Evolutionary conservation across 2,888 invertebrate species (phyloP).

Genomic region (Sericinus montela): DNA sequence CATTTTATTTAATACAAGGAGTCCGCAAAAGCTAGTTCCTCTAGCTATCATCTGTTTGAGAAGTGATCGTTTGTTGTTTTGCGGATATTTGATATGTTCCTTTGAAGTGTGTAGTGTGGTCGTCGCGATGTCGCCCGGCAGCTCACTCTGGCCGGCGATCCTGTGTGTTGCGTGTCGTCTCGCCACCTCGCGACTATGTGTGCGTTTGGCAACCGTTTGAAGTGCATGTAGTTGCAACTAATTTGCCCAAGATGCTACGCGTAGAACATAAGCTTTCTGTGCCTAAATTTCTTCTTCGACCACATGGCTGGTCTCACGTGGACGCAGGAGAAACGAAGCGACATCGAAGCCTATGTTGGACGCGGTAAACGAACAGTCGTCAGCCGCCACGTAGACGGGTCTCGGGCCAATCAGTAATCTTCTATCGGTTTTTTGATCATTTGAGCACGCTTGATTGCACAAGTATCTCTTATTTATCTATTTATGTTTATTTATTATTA

Average conservation of each 20-base stretch:
- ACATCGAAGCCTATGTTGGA: conserved; percentile 27
- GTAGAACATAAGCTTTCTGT: conserved; percentile 34
- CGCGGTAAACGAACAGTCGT: conserved; percentile 41
- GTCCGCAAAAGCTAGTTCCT: background rate
- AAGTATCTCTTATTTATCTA: conserved; percentile 27
- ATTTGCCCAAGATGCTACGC: conserved; percentile 8
- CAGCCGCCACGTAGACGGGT: conserved; percentile 37
- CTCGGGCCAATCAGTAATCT: conserved; percentile 26
- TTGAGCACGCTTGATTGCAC: conserved; percentile 19
- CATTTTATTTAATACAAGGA: background rate
- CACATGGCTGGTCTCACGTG: conserved; percentile 41
- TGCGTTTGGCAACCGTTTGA: conserved; percentile 57
- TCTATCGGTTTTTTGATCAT: conserved; percentile 1
- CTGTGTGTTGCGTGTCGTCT: conserved; percentile 68
- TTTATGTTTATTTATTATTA: conserved; percentile 24
- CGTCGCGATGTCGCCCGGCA: conserved; percentile 39
- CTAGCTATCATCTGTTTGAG: conserved; percentile 17
- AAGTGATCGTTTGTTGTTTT: conserved; percentile 24
- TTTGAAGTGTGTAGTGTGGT: conserved; percentile 59
- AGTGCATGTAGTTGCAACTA: conserved; percentile 38
- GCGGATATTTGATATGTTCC: conserved; percentile 44
- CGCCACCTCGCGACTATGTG: conserved; percentile 49
- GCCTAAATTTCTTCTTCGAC: conserved; percentile 40
- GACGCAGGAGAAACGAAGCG: conserved; percentile 39
- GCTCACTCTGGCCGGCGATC: conserved; percentile 76